phyloP scores from a whole-genome alignment of 2,797 vertebrate genomes.

The Nannoperca australis region DNA sequence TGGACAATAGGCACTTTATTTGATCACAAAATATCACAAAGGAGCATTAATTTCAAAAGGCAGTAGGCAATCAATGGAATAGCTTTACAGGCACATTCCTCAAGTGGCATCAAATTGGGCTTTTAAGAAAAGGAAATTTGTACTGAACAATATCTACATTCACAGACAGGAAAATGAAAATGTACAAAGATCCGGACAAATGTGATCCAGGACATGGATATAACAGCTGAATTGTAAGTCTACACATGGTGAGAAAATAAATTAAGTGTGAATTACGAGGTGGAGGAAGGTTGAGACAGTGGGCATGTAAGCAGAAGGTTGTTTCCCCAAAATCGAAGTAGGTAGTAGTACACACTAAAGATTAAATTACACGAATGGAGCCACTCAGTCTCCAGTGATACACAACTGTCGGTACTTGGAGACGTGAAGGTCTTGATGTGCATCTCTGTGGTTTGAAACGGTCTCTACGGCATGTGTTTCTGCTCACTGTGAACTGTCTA shows the following conservation, averaged over 20 bases:
- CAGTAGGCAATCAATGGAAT: conserved; percentile 25
- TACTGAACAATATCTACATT: conserved; percentile 36
- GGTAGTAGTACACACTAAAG: neutral
- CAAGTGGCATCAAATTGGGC: conserved; percentile 32
- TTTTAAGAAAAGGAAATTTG: conserved; percentile 15
- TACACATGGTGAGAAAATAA: conserved; percentile 6
- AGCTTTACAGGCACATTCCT: conserved; percentile 54
- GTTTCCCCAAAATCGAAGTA: neutral
- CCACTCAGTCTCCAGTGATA: neutral
- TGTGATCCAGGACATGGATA: neutral
- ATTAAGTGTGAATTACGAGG: neutral
- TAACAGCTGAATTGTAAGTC: neutral
- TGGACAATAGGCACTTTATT: conserved; percentile 46
- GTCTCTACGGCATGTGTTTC: neutral
- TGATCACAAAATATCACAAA: conserved; percentile 33
- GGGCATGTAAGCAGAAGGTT: neutral
- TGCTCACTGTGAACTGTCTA: neutral
- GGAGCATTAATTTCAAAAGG: conserved; percentile 35
- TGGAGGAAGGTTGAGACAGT: neutral
- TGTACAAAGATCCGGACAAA: neutral
- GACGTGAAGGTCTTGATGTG: neutral
- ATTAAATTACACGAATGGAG: neutral
- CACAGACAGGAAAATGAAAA: conserved; percentile 1
- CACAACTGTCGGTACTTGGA: neutral
- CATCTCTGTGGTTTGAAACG: neutral